A percentile compares a stretch with the other conserved stretches of the same genome.
phyloP scores from a whole-genome alignment of 2,888 invertebrate species.

The Drosophila cyrtoloma region DNA sequence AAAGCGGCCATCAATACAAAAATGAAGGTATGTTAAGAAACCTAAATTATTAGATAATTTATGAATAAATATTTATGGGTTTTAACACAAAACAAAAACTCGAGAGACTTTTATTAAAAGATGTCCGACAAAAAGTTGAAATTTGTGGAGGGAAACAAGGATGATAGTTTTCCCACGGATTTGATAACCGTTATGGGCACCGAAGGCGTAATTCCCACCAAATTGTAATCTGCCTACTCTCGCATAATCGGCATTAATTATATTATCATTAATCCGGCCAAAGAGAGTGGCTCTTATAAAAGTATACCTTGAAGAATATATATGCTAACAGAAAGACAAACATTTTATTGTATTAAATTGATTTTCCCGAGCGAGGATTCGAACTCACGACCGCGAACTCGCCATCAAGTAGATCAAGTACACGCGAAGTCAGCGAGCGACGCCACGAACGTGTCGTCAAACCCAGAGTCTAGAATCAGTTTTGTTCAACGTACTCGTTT shows the following conservation, averaged over 20 bases:
- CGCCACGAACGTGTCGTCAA: not conserved
- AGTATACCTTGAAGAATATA: not conserved
- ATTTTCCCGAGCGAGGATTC: not conserved
- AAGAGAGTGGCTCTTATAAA: constrained; percentile 70
- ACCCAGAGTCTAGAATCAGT: fast-evolving
- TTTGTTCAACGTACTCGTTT: not conserved
- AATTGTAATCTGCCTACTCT: constrained; percentile 75
- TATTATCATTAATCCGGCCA: constrained; percentile 80
- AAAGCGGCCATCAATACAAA: constrained; percentile 47
- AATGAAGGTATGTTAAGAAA: constrained; percentile 35
- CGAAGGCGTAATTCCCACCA: constrained; percentile 82
- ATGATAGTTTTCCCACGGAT: constrained; percentile 83
- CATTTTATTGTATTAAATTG: not conserved
- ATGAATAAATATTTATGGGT: constrained; percentile 79
- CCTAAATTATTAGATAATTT: constrained; percentile 58
- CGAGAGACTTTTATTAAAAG: not conserved
- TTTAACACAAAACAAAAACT: constrained; percentile 56
- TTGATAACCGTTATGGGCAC: constrained; percentile 82
- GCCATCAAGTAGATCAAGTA: fast-evolving
- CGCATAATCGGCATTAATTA: constrained; percentile 78
- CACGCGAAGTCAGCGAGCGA: not conserved
- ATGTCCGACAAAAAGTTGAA: constrained; percentile 17
- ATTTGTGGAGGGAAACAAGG: constrained; percentile 82
- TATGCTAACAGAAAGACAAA: not conserved
- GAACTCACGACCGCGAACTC: constrained; percentile 20